These are phyloP conservation scores for Neotoxoptera formosana DNA, from an alignment of 1,140 invertebrate species.

Conservation along the genomic window DNA sequence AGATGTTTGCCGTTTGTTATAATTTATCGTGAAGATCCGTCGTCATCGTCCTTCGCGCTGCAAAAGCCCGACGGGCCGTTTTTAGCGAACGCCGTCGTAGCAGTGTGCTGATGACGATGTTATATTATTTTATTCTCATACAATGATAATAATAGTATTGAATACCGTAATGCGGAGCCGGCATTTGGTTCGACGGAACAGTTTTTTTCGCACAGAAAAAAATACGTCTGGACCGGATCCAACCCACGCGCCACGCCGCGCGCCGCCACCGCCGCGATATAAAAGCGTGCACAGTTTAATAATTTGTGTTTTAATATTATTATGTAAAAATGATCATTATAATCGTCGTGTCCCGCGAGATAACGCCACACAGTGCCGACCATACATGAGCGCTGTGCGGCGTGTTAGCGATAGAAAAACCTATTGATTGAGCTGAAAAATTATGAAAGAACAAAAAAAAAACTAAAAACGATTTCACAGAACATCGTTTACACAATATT, in stretches of 20 bases:
- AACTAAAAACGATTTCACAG: background rate
- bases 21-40: background rate
- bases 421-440: background rate
- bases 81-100: background rate
- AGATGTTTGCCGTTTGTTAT: background rate
- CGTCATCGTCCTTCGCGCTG: background rate
- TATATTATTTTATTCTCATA: background rate
- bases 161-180: background rate
- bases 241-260: background rate
- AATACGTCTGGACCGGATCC: slow-evolving; percentile 39
- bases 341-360: background rate
- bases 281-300: background rate
- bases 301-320: background rate
- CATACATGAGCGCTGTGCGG: background rate
- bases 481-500: background rate
- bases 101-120: background rate
- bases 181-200: background rate
- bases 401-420: background rate
- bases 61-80: background rate
- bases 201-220: background rate
- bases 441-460: background rate
- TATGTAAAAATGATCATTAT: background rate
- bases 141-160: background rate
- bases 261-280: background rate
- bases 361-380: background rate